These are phyloP conservation scores for Cassiopea xamachana DNA, from an alignment of 30 jellyfish, hydroid and myxozoan species.

Conservation along the genomic window DNA sequence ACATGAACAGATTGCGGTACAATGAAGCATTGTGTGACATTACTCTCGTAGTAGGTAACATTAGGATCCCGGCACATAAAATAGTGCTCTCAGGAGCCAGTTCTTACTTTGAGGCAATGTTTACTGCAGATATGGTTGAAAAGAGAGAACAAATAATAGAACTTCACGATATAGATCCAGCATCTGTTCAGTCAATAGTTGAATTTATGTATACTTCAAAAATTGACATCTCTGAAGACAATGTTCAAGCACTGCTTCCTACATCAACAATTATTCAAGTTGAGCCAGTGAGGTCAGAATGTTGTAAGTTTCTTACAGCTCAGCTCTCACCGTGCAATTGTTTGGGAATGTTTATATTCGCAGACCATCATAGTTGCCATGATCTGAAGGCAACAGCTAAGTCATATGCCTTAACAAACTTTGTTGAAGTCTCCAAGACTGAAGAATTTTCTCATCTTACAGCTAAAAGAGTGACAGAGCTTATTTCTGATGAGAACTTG, in stretches of 20 bases:
- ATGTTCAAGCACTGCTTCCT: conserved; percentile 84
- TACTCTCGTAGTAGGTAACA: conserved; percentile 48
- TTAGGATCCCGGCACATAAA: conserved; percentile 83
- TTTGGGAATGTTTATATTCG: conserved; percentile 84
- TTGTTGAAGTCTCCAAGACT: conserved; percentile 66
- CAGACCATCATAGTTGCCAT: conserved; percentile 82
- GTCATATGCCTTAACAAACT: conserved; percentile 61
- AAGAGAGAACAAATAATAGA: conserved; percentile 69
- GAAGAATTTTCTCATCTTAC: conserved; percentile 79
- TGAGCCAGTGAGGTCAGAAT: conserved; percentile 74
- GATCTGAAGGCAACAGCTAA: conserved; percentile 50
- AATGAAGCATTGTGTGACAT: conserved; percentile 77
- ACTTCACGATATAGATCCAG: conserved; percentile 81
- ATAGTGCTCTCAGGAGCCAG: conserved; percentile 87
- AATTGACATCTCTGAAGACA: conserved; percentile 74
- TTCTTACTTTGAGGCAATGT: conserved; percentile 92
- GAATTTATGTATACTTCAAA: conserved; percentile 83
- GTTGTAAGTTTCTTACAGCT: conserved; percentile 76
- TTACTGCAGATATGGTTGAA: conserved; percentile 81
- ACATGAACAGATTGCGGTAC: conserved; percentile 62
- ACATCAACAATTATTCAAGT: conserved; percentile 81
- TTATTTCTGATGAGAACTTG: conserved; percentile 72
- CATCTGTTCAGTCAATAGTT: conserved; percentile 64
- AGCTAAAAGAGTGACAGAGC: conserved; percentile 46
- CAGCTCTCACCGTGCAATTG: conserved; percentile 87